Percentiles rank a stretch among this genome's conserved stretches.
These are phyloP conservation scores for Sebastiscus albofasciatus DNA, from an alignment of 2,797 vertebrate genomes.

Conservation along the genomic window DNA sequence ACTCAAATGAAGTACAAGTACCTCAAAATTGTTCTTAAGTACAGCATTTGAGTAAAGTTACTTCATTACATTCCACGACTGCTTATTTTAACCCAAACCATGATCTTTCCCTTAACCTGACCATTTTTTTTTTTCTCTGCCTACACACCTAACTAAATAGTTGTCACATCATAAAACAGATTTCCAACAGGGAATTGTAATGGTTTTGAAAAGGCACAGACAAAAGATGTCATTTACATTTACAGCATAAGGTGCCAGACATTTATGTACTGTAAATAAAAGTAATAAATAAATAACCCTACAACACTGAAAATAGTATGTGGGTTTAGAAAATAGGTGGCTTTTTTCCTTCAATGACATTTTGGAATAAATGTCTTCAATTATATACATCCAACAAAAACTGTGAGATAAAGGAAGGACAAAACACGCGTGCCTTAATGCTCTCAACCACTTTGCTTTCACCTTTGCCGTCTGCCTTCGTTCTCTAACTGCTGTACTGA, in stretches of 20 bases:
- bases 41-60: too few relatives aligned
- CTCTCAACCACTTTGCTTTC: conserved; percentile 31
- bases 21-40: too few relatives aligned
- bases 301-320: neutral
- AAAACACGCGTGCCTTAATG: conserved; percentile 11
- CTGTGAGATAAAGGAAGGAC: conserved; percentile 15
- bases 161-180: neutral
- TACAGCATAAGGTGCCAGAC: neutral
- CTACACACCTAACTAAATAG: neutral
- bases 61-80: too few relatives aligned
- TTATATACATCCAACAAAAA: neutral
- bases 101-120: neutral
- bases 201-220: neutral
- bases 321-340: neutral
- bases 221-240: neutral
- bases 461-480: conserved; percentile 33
- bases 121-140: neutral
- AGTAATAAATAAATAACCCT: neutral
- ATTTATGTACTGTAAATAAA: neutral
- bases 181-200: neutral
- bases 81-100: too few relatives aligned
- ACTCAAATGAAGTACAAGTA: too few relatives aligned
- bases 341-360: neutral
- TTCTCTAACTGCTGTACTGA: conserved; percentile 22
- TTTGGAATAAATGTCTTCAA: neutral